Conservation (phyloP, 2,797 vertebrate genomes). For the Furcifer pardalis region DNA sequence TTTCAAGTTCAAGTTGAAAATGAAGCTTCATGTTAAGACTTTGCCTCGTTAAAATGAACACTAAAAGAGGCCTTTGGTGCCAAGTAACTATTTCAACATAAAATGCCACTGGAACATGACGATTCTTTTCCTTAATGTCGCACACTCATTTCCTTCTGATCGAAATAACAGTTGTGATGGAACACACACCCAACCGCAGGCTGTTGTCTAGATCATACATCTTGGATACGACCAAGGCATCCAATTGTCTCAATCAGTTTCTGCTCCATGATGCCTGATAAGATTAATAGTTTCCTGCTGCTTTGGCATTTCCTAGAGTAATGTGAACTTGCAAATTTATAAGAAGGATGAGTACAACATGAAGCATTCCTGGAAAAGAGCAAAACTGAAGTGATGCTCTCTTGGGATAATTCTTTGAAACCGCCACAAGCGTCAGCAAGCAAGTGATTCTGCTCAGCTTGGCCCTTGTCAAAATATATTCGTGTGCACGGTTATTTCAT, state of each 20-base stretch:
- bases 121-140: conserved; percentile 42
- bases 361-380: conserved; percentile 60
- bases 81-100: background rate
- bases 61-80: conserved; percentile 29
- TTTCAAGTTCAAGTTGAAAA: conserved; percentile 36
- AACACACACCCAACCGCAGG: conserved; percentile 29
- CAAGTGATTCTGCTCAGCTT: conserved; percentile 51
- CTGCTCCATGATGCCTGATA: conserved; percentile 51
- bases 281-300: conserved; percentile 67
- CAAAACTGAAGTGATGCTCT: conserved; percentile 59
- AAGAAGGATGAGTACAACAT: conserved; percentile 15
- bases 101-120: conserved; percentile 24
- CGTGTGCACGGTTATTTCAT: conserved; percentile 60
- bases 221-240: conserved; percentile 55
- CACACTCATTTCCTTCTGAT: conserved; percentile 43
- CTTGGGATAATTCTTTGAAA: conserved; percentile 62
- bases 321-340: conserved; percentile 63
- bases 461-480: conserved; percentile 54
- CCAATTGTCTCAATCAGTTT: conserved; percentile 57
- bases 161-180: conserved; percentile 37
- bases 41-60: accelerated
- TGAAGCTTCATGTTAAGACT: background rate
- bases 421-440: conserved; percentile 51
- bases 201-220: conserved; percentile 39
- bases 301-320: conserved; percentile 64